A percentile compares a stretch with the other conserved stretches of the same genome.
phyloP scores from a whole-genome alignment of 2,888 invertebrate species.

The Spodoptera exigua region DNA sequence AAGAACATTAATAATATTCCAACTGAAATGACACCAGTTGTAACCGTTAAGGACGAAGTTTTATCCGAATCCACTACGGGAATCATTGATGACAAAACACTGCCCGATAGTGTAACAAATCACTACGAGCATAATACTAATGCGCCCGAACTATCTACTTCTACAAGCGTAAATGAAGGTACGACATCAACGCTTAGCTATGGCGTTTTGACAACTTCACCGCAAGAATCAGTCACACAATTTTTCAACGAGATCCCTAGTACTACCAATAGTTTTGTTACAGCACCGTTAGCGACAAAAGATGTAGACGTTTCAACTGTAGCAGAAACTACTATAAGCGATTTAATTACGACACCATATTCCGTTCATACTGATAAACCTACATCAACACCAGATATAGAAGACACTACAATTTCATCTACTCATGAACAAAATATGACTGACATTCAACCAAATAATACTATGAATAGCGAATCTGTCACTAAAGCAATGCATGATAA shows the following conservation, averaged over 20 bases:
- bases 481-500: slow-evolving; percentile 12
- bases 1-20: slow-evolving; percentile 4
- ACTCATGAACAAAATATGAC: slow-evolving; percentile 5
- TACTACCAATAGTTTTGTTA: neutral
- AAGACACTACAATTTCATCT: slow-evolving; percentile 13
- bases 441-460: slow-evolving; percentile 13
- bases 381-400: slow-evolving; percentile 15
- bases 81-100: neutral
- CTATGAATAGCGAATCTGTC: neutral
- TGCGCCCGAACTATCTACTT: neutral
- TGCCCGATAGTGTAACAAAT: neutral
- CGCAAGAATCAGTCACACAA: slow-evolving; percentile 9
- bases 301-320: slow-evolving; percentile 7
- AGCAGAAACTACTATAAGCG: neutral
- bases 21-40: slow-evolving; percentile 10
- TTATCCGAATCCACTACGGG: slow-evolving; percentile 2
- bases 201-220: neutral
- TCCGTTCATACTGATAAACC: slow-evolving; percentile 7
- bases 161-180: slow-evolving; percentile 9
- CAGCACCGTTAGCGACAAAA: slow-evolving; percentile 2
- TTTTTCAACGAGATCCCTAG: slow-evolving; percentile 3
- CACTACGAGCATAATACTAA: slow-evolving; percentile 5
- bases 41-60: neutral
- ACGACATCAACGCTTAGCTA: neutral
- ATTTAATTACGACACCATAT: slow-evolving; percentile 1